A percentile compares a stretch with the other conserved stretches of the same genome.
These are phyloP conservation scores for Pseudomyrmex dendroicus DNA, from an alignment of 1,140 invertebrate genomes.

Conservation along the genomic window DNA sequence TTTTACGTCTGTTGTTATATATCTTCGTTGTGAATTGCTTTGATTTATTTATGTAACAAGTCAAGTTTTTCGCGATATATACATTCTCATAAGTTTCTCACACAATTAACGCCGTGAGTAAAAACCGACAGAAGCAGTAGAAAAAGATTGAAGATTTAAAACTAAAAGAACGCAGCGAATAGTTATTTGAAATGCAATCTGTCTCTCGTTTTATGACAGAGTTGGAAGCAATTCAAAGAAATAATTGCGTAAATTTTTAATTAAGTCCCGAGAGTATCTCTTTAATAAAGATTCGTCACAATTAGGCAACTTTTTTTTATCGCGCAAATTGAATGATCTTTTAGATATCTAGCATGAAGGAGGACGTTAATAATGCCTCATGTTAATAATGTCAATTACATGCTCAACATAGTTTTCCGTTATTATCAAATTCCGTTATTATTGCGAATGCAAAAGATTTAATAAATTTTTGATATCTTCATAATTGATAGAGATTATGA, in stretches of 20 bases:
- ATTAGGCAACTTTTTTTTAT: neutral
- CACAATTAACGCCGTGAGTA: neutral
- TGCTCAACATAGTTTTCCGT: neutral
- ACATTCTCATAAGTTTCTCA: neutral
- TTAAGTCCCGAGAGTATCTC: constrained; percentile 8
- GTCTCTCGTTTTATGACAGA: neutral
- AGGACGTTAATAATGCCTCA: constrained; percentile 13
- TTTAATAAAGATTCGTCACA: neutral
- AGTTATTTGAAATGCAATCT: constrained; percentile 8
- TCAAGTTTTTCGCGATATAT: constrained; percentile 7
- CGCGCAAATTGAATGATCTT: neutral
- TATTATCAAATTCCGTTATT: neutral
- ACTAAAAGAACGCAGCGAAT: neutral
- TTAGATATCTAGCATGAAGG: neutral
- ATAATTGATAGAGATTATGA: constrained; percentile 48
- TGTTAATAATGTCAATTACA: constrained; percentile 15
- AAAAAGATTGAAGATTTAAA: no score
- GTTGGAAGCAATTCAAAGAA: neutral
- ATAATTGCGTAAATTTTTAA: constrained; percentile 29
- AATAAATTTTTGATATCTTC: constrained; percentile 52
- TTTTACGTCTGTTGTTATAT: no score
- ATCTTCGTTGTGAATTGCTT: neutral
- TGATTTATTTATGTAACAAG: neutral
- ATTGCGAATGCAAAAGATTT: neutral
- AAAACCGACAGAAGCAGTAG: no score